A percentile compares a stretch with the other conserved stretches of the same genome.
These are phyloP conservation scores for Ganaspis brasiliensis DNA, from an alignment of 2,888 invertebrate genomes.

Conservation along the genomic window DNA sequence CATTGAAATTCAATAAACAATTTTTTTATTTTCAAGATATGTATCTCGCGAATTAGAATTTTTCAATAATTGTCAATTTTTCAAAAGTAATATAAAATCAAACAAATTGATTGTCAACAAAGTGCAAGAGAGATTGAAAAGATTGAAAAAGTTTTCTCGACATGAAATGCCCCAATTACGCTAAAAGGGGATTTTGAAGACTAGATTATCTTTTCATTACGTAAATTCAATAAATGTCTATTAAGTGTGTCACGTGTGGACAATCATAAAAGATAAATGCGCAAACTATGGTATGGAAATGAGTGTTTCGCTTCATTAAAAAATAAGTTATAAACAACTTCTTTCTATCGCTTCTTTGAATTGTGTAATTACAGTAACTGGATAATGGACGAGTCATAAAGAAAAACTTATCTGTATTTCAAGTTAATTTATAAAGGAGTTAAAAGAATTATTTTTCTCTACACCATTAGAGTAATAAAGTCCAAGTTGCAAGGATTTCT, in stretches of 20 bases:
- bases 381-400: not conserved
- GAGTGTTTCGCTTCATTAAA: not conserved
- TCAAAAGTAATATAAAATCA: too few species aligned
- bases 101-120: too few species aligned
- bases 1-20: too few species aligned
- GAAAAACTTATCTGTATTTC: slow-evolving; percentile 3
- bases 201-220: slow-evolving; percentile 5
- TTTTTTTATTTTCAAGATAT: too few species aligned
- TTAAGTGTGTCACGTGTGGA: not conserved
- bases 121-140: too few species aligned
- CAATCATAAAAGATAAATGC: not conserved
- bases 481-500: not conserved
- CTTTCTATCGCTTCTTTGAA: not conserved
- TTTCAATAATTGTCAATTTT: too few species aligned
- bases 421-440: not conserved
- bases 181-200: not conserved
- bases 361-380: slow-evolving; percentile 2
- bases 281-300: not conserved
- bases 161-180: too few species aligned
- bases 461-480: not conserved
- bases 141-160: too few species aligned
- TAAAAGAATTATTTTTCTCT: not conserved
- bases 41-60: too few species aligned
- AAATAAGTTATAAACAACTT: not conserved
- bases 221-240: slow-evolving; percentile 32